Evolutionary conservation across 2,888 invertebrate species (phyloP).

Genomic region (Aproaerema taeniolella): DNA sequence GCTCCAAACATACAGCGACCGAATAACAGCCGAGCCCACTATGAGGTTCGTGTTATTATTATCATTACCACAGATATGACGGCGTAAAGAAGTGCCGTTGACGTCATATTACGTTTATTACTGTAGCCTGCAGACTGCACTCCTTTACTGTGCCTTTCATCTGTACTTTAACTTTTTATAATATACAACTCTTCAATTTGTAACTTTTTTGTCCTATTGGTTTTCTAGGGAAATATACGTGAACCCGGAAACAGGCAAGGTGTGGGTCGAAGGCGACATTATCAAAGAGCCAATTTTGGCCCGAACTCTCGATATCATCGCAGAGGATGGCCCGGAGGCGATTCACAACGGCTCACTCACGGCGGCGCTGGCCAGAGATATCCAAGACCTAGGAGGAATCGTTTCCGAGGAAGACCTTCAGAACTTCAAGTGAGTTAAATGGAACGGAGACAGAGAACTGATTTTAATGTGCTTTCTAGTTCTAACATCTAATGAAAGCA

Average conservation of each 20-base stretch:
- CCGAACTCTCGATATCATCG: slow-evolving; percentile 82
- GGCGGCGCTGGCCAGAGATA: slow-evolving; percentile 81
- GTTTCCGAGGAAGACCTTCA: slow-evolving; percentile 87
- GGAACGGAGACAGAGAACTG: neutral
- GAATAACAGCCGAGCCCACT: slow-evolving; percentile 78
- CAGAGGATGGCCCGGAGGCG: slow-evolving; percentile 81
- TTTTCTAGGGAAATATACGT: slow-evolving; percentile 74
- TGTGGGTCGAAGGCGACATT: slow-evolving; percentile 79
- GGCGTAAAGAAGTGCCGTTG: too few relatives aligned
- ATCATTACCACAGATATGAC: too few relatives aligned
- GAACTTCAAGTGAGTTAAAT: slow-evolving; percentile 77
- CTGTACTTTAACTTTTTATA: too few relatives aligned
- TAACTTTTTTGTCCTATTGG: too few relatives aligned
- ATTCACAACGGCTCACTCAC: slow-evolving; percentile 87
- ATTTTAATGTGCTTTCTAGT: too few relatives aligned
- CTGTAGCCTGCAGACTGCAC: too few relatives aligned
- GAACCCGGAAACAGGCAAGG: slow-evolving; percentile 77
- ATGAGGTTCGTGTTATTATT: slow-evolving; percentile 68
- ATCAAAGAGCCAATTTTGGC: slow-evolving; percentile 82
- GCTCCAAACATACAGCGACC: slow-evolving; percentile 60
- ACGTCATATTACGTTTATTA: too few relatives aligned
- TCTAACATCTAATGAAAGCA: too few relatives aligned
- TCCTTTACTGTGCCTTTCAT: too few relatives aligned
- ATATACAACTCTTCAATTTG: too few relatives aligned
- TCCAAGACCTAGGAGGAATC: slow-evolving; percentile 83